These are phyloP conservation scores for Oreortyx pictus DNA, from an alignment of 2,797 vertebrate genomes.

Conservation along the genomic window DNA sequence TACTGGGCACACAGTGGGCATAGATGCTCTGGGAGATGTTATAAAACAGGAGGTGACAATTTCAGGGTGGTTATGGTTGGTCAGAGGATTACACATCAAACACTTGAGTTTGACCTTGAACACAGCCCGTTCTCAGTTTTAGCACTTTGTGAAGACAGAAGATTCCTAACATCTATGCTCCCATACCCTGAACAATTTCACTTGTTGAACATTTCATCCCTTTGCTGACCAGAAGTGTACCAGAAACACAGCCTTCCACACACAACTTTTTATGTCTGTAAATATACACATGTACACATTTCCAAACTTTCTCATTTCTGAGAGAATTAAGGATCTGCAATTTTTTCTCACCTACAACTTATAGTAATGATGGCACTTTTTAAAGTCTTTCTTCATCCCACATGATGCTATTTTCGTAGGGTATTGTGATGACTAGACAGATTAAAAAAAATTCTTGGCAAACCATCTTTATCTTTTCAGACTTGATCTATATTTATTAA, in stretches of 20 bases:
- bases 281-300: not conserved
- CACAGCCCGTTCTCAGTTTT: not conserved
- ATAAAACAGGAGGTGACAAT: not conserved
- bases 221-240: rapidly evolving
- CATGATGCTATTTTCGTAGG: constrained; percentile 17
- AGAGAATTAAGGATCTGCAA: not conserved
- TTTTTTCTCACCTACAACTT: constrained; percentile 22
- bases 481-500: constrained; percentile 16
- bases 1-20: rapidly evolving
- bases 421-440: constrained; percentile 51
- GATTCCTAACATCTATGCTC: not conserved
- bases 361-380: constrained; percentile 30
- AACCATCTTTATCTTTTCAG: constrained; percentile 47
- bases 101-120: not conserved
- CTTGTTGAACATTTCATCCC: not conserved
- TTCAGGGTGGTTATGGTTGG: not conserved
- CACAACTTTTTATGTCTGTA: not conserved
- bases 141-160: not conserved
- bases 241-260: not conserved
- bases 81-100: not conserved
- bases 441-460: constrained; percentile 26
- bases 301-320: not conserved
- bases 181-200: not conserved
- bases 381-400: constrained; percentile 33
- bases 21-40: not conserved